Conservation (phyloP, 2,797 vertebrate species). For the Myotis planiceps region DNA sequence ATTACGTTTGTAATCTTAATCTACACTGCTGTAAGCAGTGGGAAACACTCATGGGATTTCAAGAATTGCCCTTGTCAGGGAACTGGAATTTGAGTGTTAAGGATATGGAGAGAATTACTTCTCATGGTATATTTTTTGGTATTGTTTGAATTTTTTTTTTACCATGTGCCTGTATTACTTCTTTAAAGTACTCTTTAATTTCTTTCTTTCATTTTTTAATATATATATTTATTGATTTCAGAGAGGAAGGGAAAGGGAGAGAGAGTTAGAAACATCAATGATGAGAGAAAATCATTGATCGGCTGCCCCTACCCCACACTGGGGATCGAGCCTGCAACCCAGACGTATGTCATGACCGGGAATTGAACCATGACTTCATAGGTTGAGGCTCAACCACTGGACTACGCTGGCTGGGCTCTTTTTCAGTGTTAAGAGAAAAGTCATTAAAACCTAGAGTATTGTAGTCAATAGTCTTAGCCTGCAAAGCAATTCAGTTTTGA, state of each 20-base stretch:
- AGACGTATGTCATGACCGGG: no score
- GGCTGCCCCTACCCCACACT: no score
- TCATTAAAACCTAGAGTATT: neutral
- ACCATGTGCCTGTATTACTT: neutral
- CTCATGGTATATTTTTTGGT: neutral
- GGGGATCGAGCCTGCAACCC: no score
- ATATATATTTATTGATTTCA: no score
- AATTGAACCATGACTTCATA: no score
- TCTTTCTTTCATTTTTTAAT: neutral
- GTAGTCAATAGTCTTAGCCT: neutral
- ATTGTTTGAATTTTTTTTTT: neutral
- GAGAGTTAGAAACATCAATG: no score
- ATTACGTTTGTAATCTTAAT: neutral
- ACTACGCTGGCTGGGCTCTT: neutral
- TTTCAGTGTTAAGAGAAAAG: neutral
- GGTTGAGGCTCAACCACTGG: no score
- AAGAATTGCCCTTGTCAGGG: neutral
- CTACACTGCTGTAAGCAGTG: neutral
- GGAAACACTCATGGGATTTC: neutral
- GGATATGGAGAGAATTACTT: neutral
- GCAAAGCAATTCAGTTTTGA: neutral
- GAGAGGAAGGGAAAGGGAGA: no score
- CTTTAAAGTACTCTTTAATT: neutral
- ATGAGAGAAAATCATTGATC: no score
- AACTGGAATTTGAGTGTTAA: neutral